Evolutionary conservation across 2,113 vertebrate genomes (phyloP).

Genomic region (Hirundichthys speculiger): DNA sequence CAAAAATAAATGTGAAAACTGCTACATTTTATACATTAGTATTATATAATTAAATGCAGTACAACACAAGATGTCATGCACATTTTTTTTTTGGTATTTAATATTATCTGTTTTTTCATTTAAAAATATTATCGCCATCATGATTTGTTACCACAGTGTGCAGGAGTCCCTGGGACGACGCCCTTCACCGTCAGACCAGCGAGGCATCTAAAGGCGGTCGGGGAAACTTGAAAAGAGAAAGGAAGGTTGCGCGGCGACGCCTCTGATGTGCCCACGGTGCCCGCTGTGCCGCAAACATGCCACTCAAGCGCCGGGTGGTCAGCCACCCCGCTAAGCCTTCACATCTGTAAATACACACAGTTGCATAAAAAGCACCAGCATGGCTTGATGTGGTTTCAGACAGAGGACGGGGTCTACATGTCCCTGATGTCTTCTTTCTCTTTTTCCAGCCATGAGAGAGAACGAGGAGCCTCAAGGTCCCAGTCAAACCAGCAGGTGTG

Average conservation of each 20-base stretch:
- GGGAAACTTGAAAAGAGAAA: conserved; percentile 33
- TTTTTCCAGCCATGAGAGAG: neutral
- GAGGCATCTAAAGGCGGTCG: conserved; percentile 4
- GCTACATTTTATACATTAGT: too few relatives aligned
- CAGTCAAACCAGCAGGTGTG: neutral
- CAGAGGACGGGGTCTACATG: conserved; percentile 3
- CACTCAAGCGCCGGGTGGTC: conserved; percentile 67
- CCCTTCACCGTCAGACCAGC: conserved; percentile 38
- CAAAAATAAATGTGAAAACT: too few relatives aligned
- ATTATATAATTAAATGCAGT: too few relatives aligned
- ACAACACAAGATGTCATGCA: too few relatives aligned
- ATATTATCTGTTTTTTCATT: too few relatives aligned
- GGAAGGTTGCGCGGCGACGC: conserved; percentile 54
- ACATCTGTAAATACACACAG: conserved; percentile 35
- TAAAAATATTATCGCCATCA: neutral
- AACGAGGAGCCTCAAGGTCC: neutral
- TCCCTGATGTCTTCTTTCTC: conserved; percentile 9
- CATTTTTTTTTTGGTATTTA: too few relatives aligned
- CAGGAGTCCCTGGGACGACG: conserved; percentile 12
- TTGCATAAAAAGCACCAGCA: neutral
- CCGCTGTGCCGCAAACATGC: conserved; percentile 56
- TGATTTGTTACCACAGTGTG: neutral
- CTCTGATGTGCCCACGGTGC: conserved; percentile 38
- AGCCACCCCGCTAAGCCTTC: conserved; percentile 47
- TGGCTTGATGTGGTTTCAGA: conserved; percentile 13